Evolutionary conservation across 2,888 invertebrate species (phyloP).

Genomic region (Xestia rhomboidea): DNA sequence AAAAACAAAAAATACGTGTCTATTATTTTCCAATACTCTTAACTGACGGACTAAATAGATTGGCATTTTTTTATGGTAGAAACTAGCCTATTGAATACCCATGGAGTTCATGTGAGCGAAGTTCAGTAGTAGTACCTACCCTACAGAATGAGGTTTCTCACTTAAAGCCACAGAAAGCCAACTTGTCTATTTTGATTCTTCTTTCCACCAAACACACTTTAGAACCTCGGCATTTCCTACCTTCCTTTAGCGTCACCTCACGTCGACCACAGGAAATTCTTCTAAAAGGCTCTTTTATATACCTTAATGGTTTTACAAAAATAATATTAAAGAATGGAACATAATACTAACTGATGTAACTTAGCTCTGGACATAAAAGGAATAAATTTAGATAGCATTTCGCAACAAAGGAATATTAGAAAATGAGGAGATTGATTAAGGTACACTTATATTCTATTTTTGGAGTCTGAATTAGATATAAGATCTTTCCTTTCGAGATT

Average conservation of each 20-base stretch:
- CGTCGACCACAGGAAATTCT: constrained; percentile 42
- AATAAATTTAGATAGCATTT: constrained; percentile 34
- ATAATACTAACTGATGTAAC: constrained; percentile 15
- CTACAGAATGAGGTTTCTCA: no score
- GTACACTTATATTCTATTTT: constrained; percentile 20
- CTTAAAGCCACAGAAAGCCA: no score
- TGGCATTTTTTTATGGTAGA: no score
- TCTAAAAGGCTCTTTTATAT: constrained; percentile 38
- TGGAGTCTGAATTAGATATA: constrained; percentile 3
- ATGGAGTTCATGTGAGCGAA: no score
- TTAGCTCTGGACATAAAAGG: constrained; percentile 24
- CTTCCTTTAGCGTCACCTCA: constrained; percentile 15
- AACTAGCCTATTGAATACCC: no score
- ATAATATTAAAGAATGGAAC: constrained; percentile 32
- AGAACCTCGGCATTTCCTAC: constrained; percentile 21
- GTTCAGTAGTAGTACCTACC: no score
- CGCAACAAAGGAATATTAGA: constrained; percentile 10
- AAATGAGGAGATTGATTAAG: constrained; percentile 24
- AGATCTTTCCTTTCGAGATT: constrained; percentile 1
- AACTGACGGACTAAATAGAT: no score
- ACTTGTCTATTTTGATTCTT: background rate
- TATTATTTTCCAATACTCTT: no score
- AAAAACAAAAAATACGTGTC: no score
- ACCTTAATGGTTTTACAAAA: constrained; percentile 40
- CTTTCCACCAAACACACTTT: background rate